Conservation (phyloP, 2,113 vertebrate species). For the Thamnaconus septentrionalis region DNA sequence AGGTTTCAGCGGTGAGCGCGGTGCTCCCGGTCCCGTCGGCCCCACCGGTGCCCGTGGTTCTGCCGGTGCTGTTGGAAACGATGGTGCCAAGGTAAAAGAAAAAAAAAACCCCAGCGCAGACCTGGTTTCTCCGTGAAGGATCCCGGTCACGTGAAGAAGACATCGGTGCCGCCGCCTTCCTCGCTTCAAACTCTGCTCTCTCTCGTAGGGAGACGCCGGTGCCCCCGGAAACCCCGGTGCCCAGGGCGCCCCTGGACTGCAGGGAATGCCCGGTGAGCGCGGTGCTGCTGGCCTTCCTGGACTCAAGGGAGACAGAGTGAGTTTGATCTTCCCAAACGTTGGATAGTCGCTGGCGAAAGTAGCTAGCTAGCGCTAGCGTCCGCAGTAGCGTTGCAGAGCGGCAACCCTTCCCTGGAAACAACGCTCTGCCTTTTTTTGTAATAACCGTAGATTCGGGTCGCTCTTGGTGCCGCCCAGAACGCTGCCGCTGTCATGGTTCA, state of each 20-base stretch:
- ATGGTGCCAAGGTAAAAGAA: slow-evolving; percentile 94
- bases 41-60: slow-evolving; percentile 87
- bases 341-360: not conserved
- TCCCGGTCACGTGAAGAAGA: no score
- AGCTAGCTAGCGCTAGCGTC: not conserved
- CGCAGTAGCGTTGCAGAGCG: not conserved
- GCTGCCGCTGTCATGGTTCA: slow-evolving; percentile 1
- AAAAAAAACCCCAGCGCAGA: no score
- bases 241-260: slow-evolving; percentile 92
- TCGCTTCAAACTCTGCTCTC: not conserved
- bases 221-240: slow-evolving; percentile 84
- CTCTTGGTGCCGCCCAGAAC: not conserved
- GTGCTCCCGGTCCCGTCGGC: slow-evolving; percentile 84
- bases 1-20: slow-evolving; percentile 96
- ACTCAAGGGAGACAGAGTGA: slow-evolving; percentile 94
- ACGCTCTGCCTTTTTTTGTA: not conserved
- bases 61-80: slow-evolving; percentile 90
- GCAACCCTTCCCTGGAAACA: not conserved
- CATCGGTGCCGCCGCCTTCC: not conserved
- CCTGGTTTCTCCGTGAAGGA: no score
- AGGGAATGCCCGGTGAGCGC: slow-evolving; percentile 99
- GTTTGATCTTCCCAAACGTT: slow-evolving; percentile 45
- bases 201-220: slow-evolving; percentile 88
- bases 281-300: slow-evolving; percentile 94
- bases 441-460: no score